phyloP scores from a whole-genome alignment of 2,113 vertebrate species.

The Crypturellus undulatus region DNA sequence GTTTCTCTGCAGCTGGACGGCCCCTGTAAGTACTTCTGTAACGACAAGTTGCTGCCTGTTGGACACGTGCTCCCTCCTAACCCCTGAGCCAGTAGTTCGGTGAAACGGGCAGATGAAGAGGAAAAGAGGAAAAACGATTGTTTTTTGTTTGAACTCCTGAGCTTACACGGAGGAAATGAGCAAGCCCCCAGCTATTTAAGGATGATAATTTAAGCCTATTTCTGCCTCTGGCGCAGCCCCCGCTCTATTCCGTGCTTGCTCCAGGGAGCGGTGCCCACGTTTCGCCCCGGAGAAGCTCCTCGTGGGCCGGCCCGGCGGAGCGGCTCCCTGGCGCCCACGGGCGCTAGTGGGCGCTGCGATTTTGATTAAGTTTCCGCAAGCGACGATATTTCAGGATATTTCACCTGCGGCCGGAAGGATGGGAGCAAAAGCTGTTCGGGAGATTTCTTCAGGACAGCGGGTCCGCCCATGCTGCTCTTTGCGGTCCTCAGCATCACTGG shows the following conservation, averaged over 20 bases:
- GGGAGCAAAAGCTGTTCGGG: not conserved
- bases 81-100: not conserved
- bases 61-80: not conserved
- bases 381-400: accelerated
- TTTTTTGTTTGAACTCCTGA: not conserved
- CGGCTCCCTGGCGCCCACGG: not conserved
- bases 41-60: not conserved
- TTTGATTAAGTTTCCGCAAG: not conserved
- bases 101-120: not conserved
- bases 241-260: too few species aligned
- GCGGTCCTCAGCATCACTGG: constrained; percentile 46
- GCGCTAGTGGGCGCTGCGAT: constrained; percentile 41
- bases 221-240: accelerated
- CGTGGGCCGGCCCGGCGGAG: not conserved
- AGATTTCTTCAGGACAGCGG: not conserved
- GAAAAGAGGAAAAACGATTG: not conserved
- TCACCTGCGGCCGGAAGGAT: accelerated
- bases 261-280: accelerated
- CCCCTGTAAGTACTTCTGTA: not conserved
- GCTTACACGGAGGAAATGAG: not conserved
- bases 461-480: not conserved
- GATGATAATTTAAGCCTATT: not conserved
- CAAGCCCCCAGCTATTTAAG: not conserved
- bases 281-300: too few species aligned
- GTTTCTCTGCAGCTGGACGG: not conserved